These are phyloP conservation scores for Rhopilema esculentum DNA, from an alignment of 30 jellyfish, hydroid and myxozoan species.

Conservation along the genomic window DNA sequence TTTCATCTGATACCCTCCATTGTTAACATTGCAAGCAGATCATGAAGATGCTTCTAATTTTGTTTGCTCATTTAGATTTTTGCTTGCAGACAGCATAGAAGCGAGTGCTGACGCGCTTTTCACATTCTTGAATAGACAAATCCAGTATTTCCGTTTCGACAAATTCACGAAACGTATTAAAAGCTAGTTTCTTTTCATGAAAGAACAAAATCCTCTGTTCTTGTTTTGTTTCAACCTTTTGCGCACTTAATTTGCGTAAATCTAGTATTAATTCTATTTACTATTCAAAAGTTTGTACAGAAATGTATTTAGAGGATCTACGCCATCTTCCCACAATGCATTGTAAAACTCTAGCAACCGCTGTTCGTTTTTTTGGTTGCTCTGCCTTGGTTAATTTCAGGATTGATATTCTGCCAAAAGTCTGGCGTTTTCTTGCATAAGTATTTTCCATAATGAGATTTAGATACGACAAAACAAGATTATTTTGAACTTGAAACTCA, in stretches of 20 bases:
- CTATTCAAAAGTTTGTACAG: neutral
- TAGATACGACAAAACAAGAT: no score
- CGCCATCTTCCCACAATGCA: neutral
- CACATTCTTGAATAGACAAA: neutral
- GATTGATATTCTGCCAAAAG: no score
- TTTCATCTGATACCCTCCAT: neutral
- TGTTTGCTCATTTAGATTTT: neutral
- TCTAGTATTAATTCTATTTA: neutral
- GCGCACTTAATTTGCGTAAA: neutral
- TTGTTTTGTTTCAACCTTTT: neutral
- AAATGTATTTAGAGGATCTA: neutral
- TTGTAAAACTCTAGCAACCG: neutral
- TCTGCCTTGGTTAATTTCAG: no score
- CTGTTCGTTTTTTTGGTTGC: no score
- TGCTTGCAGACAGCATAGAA: neutral
- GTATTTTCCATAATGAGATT: no score
- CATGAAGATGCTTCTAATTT: neutral
- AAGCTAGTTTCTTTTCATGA: neutral
- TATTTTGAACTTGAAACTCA: no score
- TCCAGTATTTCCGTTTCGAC: neutral
- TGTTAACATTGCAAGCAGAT: neutral
- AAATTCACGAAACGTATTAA: neutral
- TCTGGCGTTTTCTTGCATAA: no score
- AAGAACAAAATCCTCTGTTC: neutral
- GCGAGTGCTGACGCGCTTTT: neutral